A percentile compares a stretch with the other conserved stretches of the same genome.
Evolutionary conservation across 2,797 vertebrate species (phyloP).

Genomic region (Leptatherina wallacei): DNA sequence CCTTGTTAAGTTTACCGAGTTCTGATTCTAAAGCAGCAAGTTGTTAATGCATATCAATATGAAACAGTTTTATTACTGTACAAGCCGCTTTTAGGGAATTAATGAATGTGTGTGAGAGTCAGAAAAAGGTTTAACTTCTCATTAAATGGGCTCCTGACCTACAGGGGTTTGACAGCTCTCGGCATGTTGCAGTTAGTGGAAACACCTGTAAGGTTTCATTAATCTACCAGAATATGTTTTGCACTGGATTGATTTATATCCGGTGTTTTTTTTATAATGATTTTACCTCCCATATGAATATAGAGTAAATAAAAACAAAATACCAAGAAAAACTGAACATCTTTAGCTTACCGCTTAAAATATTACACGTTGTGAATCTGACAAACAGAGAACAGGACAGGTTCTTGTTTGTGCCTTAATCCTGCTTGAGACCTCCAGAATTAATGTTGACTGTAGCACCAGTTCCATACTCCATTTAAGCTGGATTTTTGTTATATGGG

Average conservation of each 20-base stretch:
- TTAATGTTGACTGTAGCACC: background rate
- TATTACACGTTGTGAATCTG: background rate
- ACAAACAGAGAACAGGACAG: background rate
- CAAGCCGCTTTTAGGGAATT: conserved; percentile 2
- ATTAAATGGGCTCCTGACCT: background rate
- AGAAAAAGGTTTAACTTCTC: background rate
- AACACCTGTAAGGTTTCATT: background rate
- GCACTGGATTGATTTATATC: conserved; percentile 1
- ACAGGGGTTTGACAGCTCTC: background rate
- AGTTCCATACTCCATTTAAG: background rate
- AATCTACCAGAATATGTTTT: background rate
- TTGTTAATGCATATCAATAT: background rate
- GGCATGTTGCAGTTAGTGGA: background rate
- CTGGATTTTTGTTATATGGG: background rate
- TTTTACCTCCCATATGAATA: background rate
- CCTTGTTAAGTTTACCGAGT: background rate
- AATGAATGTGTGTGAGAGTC: background rate
- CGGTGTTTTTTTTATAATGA: background rate
- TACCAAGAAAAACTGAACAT: background rate
- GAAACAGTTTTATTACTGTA: background rate
- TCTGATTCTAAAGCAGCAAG: background rate
- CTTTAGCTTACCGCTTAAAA: background rate
- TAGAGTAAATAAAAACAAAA: background rate
- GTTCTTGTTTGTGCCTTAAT: background rate
- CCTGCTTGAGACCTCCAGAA: background rate